A percentile compares a stretch with the other conserved stretches of the same genome.
phyloP scores from a whole-genome alignment of 2,797 vertebrate species.

The Chelmon rostratus region DNA sequence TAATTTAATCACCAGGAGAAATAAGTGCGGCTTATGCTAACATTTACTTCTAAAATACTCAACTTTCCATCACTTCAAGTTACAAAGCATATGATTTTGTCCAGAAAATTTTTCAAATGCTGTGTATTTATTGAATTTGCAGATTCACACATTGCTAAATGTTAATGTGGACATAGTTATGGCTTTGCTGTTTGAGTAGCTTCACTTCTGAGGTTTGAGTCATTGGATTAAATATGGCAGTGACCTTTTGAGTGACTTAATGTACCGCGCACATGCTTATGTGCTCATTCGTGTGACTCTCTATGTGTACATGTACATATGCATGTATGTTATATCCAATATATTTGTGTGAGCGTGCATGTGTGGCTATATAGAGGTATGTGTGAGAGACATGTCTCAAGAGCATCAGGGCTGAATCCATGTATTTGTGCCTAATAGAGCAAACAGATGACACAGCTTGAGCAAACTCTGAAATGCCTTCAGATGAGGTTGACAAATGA shows the following conservation, averaged over 20 bases:
- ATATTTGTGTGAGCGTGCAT: background rate
- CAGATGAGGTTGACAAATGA: slow-evolving; percentile 55
- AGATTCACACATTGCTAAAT: slow-evolving; percentile 13
- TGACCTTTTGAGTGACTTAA: slow-evolving; percentile 55
- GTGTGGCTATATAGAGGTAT: slow-evolving; percentile 3
- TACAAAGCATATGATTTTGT: background rate
- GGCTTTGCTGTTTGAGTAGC: slow-evolving; percentile 18
- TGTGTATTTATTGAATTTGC: background rate
- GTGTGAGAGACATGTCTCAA: slow-evolving; percentile 9
- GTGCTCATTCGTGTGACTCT: slow-evolving; percentile 39
- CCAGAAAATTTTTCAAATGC: background rate
- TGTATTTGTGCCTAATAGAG: slow-evolving; percentile 37
- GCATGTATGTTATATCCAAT: background rate
- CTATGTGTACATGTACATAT: background rate
- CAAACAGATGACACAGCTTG: slow-evolving; percentile 30
- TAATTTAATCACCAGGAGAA: background rate
- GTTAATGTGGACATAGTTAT: slow-evolving; percentile 33
- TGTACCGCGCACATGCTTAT: slow-evolving; percentile 27
- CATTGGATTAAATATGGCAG: slow-evolving; percentile 29
- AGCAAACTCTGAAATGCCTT: slow-evolving; percentile 44
- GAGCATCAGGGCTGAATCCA: slow-evolving; percentile 20
- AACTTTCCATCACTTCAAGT: background rate
- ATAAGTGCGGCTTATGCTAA: background rate
- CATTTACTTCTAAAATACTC: background rate
- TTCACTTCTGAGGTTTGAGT: slow-evolving; percentile 29